Conservation (phyloP, 2,888 invertebrate genomes). For the Arge pagana region DNA sequence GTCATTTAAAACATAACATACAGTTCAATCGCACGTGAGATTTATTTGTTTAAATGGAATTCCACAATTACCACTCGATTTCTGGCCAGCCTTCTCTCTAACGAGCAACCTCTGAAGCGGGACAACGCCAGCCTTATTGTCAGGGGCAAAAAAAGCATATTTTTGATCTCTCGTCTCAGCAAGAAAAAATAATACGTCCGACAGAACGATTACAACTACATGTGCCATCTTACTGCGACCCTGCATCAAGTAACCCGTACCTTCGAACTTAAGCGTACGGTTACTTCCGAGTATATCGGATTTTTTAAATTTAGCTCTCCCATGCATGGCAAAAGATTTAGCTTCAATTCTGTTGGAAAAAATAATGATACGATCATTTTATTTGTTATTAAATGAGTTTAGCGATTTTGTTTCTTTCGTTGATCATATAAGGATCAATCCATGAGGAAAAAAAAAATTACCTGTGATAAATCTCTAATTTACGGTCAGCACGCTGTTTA, state of each 20-base stretch:
- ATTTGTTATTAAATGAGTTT: not conserved
- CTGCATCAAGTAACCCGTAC: conserved; percentile 86
- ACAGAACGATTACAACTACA: conserved; percentile 85
- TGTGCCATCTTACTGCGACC: conserved; percentile 89
- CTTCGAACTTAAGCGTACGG: conserved; percentile 85
- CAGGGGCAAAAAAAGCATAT: conserved; percentile 90
- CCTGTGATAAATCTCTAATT: conserved; percentile 86
- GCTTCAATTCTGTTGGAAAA: conserved; percentile 74
- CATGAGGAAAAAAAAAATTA: too few relatives aligned
- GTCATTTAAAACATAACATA: not conserved
- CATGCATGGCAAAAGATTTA: conserved; percentile 84
- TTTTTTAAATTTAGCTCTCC: conserved; percentile 90
- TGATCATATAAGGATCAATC: too few relatives aligned
- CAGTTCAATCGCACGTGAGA: too few relatives aligned
- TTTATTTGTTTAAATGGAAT: too few relatives aligned
- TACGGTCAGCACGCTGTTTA: conserved; percentile 85
- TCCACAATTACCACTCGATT: conserved; percentile 76
- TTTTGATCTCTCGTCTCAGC: conserved; percentile 88
- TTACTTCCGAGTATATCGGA: conserved; percentile 85
- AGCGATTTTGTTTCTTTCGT: too few relatives aligned
- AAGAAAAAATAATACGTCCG: conserved; percentile 89
- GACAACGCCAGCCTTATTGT: conserved; percentile 94
- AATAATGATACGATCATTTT: not conserved
- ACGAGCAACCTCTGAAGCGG: conserved; percentile 90
- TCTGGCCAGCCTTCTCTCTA: conserved; percentile 91